phyloP scores from a whole-genome alignment of 1,140 invertebrate genomes.

The Drosophila rufa region DNA sequence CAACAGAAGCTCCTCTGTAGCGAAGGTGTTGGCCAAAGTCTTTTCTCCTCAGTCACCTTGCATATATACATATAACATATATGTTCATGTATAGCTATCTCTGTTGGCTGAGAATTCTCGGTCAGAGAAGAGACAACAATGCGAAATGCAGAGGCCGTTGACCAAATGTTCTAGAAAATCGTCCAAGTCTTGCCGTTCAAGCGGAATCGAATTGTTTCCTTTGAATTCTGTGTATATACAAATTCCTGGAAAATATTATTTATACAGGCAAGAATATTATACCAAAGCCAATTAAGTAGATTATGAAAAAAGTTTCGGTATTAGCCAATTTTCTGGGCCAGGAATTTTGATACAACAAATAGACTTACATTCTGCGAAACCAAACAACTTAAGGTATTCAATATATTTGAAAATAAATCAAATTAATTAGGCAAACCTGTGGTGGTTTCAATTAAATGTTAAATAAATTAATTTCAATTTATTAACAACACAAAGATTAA shows the following conservation, averaged over 20 bases:
- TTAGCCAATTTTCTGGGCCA: neutral
- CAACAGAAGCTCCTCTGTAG: conserved; percentile 35
- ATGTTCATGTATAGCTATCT: neutral
- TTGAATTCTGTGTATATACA: neutral
- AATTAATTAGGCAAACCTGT: neutral
- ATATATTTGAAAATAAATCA: neutral
- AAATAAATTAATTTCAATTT: neutral
- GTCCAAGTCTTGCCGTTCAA: conserved; percentile 2
- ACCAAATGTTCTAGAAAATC: conserved; percentile 43
- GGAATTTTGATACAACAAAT: neutral
- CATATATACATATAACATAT: neutral
- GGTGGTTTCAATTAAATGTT: too few species aligned
- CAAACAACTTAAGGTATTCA: too few species aligned
- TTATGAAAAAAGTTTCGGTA: neutral
- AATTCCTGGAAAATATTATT: conserved; percentile 1
- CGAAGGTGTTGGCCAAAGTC: conserved; percentile 30
- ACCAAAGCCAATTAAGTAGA: neutral
- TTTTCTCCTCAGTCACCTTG: conserved; percentile 1
- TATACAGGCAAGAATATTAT: neutral
- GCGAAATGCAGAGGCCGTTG: conserved; percentile 27
- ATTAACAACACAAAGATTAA: neutral
- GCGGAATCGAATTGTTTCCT: conserved; percentile 4
- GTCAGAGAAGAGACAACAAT: conserved; percentile 28
- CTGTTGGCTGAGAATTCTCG: conserved; percentile 36
- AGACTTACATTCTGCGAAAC: neutral